A percentile compares a stretch with the other conserved stretches of the same genome.
phyloP scores from a whole-genome alignment of 2,888 invertebrate genomes.

The Encarsia formosa region DNA sequence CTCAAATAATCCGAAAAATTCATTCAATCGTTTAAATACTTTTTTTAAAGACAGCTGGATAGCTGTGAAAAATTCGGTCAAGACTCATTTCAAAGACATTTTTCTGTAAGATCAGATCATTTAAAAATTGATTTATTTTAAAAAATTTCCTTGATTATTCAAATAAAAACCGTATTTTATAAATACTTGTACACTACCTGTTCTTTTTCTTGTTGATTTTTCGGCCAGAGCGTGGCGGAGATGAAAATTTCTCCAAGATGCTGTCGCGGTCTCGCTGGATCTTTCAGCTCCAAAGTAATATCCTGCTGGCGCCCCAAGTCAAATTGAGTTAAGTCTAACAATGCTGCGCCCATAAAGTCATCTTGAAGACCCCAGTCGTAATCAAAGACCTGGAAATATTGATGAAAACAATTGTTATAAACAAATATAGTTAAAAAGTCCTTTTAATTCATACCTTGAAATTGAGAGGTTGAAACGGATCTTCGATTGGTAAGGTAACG shows the following conservation, averaged over 20 bases:
- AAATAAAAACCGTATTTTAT: too few species aligned
- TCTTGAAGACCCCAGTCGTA: slow-evolving; percentile 97
- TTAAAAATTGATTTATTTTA: too few species aligned
- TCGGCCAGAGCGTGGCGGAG: slow-evolving; percentile 82
- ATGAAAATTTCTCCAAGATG: slow-evolving; percentile 83
- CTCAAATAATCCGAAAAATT: too few species aligned
- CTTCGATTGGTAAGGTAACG: slow-evolving; percentile 87
- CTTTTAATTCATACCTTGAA: slow-evolving; percentile 69
- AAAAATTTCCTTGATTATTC: too few species aligned
- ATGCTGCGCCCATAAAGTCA: slow-evolving; percentile 94
- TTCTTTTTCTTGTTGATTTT: slow-evolving; percentile 91
- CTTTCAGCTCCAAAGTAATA: slow-evolving; percentile 73
- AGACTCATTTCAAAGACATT: too few species aligned
- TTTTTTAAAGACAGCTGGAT: too few species aligned
- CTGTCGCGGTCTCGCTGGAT: slow-evolving; percentile 64
- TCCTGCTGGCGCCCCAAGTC: slow-evolving; percentile 77
- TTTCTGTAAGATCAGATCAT: too few species aligned
- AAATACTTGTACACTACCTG: slow-evolving; percentile 59
- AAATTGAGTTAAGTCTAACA: slow-evolving; percentile 76
- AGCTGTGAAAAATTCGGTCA: too few species aligned
- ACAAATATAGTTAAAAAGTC: background rate
- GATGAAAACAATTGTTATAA: background rate
- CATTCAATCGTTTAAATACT: too few species aligned
- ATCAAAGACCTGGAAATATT: slow-evolving; percentile 73
- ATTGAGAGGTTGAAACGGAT: slow-evolving; percentile 79